phyloP scores from a whole-genome alignment of 2,797 vertebrate genomes.

The Oreochromis mossambicus region DNA sequence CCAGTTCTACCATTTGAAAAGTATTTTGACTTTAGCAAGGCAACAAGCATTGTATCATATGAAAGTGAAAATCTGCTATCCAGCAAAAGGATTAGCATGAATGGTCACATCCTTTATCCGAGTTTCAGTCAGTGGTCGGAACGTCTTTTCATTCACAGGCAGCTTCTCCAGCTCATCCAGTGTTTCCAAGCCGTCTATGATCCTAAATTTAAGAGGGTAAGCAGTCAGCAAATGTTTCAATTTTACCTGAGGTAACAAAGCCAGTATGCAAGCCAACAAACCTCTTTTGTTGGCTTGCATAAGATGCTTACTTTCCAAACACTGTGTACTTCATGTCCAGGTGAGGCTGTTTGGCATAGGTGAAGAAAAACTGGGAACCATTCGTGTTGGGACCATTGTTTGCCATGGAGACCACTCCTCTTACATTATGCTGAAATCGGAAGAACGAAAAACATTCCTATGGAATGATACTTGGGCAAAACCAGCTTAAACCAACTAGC shows the following conservation, averaged over 20 bases:
- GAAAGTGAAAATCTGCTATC: conserved; percentile 46
- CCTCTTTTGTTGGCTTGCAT: background rate
- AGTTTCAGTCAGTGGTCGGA: conserved; percentile 89
- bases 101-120: conserved; percentile 92
- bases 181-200: conserved; percentile 95
- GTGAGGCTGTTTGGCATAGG: conserved; percentile 95
- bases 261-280: background rate
- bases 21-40: background rate
- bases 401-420: conserved; percentile 98
- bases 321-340: conserved; percentile 98
- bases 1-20: background rate
- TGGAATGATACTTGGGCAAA: background rate
- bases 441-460: background rate
- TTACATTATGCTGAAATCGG: conserved; percentile 85
- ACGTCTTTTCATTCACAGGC: conserved; percentile 95
- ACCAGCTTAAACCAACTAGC: background rate
- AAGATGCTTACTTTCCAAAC: conserved; percentile 84
- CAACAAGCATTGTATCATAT: background rate
- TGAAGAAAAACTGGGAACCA: conserved; percentile 95
- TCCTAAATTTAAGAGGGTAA: conserved; percentile 68
- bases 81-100: conserved; percentile 95
- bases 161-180: conserved; percentile 96
- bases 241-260: background rate
- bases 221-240: background rate
- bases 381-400: conserved; percentile 97